These are phyloP conservation scores for Parotocinclus haroldoi DNA, from an alignment of 2,797 vertebrate genomes.

Conservation along the genomic window DNA sequence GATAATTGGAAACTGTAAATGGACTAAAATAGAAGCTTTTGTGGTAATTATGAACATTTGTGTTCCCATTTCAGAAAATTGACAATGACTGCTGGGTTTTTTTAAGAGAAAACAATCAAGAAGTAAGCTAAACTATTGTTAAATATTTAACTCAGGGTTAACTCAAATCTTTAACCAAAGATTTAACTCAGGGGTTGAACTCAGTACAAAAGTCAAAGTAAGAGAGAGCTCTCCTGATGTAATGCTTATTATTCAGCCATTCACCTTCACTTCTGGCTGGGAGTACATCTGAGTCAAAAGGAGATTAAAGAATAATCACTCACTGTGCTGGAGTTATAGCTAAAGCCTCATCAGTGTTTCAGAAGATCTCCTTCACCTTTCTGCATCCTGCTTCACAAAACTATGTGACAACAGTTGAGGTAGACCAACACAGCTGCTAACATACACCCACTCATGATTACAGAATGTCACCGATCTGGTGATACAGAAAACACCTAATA, in stretches of 20 bases:
- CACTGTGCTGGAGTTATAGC: conserved; percentile 44
- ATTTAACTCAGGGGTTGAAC: too few relatives aligned
- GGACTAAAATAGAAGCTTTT: conserved; percentile 49
- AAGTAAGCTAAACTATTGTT: not conserved
- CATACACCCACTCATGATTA: conserved; percentile 13
- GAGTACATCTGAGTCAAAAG: conserved; percentile 47
- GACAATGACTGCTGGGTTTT: conserved; percentile 29
- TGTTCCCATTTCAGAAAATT: conserved; percentile 51
- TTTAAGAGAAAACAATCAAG: not conserved
- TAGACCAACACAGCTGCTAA: conserved; percentile 34
- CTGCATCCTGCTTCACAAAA: conserved; percentile 24
- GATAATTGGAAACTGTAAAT: conserved; percentile 61
- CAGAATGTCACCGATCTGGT: conserved; percentile 10
- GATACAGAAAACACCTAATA: conserved; percentile 5
- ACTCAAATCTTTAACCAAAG: too few relatives aligned
- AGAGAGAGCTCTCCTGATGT: not conserved
- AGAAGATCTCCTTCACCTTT: conserved; percentile 21
- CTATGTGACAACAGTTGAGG: conserved; percentile 28
- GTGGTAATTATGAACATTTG: conserved; percentile 47
- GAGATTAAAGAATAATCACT: conserved; percentile 53
- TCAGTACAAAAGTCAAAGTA: not conserved
- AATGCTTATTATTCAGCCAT: conserved; percentile 11
- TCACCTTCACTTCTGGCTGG: conserved; percentile 21
- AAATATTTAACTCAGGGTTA: not conserved
- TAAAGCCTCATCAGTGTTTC: conserved; percentile 43